Evolutionary conservation across 2,113 vertebrate species (phyloP), one percentile per base, ranked within the genome.

Genomic region (Megalops atlanticus): DNA sequence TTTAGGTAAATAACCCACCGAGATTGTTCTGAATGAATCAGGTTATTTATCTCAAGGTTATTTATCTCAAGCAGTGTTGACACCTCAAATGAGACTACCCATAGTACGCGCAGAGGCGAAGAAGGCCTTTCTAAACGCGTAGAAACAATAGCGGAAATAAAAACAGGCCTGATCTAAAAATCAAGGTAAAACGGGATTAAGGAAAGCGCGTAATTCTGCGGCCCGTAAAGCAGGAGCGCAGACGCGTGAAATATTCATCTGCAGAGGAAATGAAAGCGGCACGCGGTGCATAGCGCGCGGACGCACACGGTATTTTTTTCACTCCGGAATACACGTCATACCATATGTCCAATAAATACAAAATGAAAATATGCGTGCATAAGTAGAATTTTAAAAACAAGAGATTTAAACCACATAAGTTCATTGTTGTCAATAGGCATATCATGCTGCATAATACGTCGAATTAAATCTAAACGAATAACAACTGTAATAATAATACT

Each of bases 11-110:
- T 18, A 35, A 40, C 15, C 15, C 6, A 74, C 36, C 75, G 85
- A 87, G 92, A 92, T 89, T 81, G 79, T 73, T 71, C 70, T 58
- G 85, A 87, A 89, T 92, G 89, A 92, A 91, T 85, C 76, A 83
- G 85, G 87, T 87, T 90, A 88, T 76, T 85, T 90, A 39, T 77
- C 43, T 15, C 41, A 47, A 11, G 68, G 87, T 87, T 90, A 88
- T 76, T 85, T 90, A 39, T 77, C 43, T 15, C 41, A 47, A 11
- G 68, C 3, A 70, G 45, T 16, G 45, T 16, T 12, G 11, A n/a
- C 69, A 71, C n/a, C n/a, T 71, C 68, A 71, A 2, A n/a, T 71
- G 69, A 12, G 1, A 71, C 69, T 71, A 35, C 8, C 45, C n/a
- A 24, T 16, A 35, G n/a, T 35, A 35, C 69, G 33, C 69, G n/a